phyloP scores from a whole-genome alignment of 2,113 vertebrate species.

The Grallaria varia region DNA sequence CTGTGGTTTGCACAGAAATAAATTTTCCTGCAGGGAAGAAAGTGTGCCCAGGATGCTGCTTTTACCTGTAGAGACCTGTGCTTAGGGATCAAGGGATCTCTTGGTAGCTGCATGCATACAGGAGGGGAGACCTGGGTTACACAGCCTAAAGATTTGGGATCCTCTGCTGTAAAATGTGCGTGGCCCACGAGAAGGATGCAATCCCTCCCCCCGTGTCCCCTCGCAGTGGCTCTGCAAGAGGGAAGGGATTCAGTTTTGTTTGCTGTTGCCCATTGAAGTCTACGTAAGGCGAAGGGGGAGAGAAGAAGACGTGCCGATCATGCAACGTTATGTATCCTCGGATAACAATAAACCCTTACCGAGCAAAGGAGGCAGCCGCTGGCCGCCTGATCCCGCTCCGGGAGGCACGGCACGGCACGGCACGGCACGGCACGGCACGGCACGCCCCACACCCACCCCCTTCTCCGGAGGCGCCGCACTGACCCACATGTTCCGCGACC shows the following conservation, averaged over 20 bases:
- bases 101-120: neutral
- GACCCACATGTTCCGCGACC: constrained; percentile 34
- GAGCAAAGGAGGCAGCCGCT: neutral
- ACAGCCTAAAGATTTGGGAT: neutral
- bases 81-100: neutral
- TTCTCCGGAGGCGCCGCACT: constrained; percentile 21
- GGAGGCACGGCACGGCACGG: neutral
- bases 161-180: neutral
- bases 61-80: neutral
- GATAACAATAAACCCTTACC: neutral
- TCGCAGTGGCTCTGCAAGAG: neutral
- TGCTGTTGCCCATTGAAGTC: neutral
- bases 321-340: neutral
- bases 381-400: neutral
- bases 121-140: neutral
- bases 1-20: neutral
- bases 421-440: neutral
- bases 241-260: neutral
- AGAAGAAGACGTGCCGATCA: neutral
- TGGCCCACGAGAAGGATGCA: neutral
- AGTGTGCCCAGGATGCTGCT: neutral
- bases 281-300: neutral
- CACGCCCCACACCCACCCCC: constrained; percentile 21
- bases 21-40: neutral
- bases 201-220: neutral